Base-by-base conservation (phyloP, 2,797 vertebrate genomes). In the Enteromius afrohamiltoni region DNA sequence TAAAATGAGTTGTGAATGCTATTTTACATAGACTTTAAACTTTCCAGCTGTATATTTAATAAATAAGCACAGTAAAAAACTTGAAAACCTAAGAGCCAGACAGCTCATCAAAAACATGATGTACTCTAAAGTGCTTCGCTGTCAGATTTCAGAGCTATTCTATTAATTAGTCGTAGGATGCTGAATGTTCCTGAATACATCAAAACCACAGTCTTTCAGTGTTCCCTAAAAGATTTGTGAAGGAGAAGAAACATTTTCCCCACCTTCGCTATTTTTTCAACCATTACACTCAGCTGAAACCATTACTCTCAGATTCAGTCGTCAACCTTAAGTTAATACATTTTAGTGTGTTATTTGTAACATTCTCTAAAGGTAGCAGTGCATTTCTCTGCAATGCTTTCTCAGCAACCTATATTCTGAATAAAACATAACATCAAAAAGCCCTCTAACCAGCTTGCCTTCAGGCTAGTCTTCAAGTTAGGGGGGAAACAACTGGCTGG, bases 291-390 rank as follows among this genome's bases (percentile, higher is more conserved):
- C 60, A 26, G 31, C 19, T 53, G 10, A 79, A 75, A 65, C 26
- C 69, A 77, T 67, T 80, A 19, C 40, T 82, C 74, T 83, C 85
- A 85, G 85, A 77, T 67, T 53, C 88, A 37, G 67, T 71, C 80
- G 71, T 88, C 81, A 87, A 79, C 82, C 74, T 85, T 69, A 55
- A 68, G 62, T 76, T 82, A 80, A 88, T 87, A 67, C 87, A 88
- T 79, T 83, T 74, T 70, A 60, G 71, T 19, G 76, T 60, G 85
- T 85, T 87, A 77, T 87, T 89, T 86, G 80, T 89, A 88, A 89
- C 81, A 88, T 85, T 87, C 85, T 81, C 51, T 76, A 87, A 90
- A 88, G 82, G 83, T 86, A 86, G 85, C 71, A 76, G 42, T 23
- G 70, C 55, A 84, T 83, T 70, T 83, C 79, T 83, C 40, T 21